Percentiles rank a stretch among this genome's conserved stretches.
These are phyloP conservation scores for Drosophila equinoxialis DNA, from an alignment of 1,140 invertebrate genomes.

Conservation along the genomic window DNA sequence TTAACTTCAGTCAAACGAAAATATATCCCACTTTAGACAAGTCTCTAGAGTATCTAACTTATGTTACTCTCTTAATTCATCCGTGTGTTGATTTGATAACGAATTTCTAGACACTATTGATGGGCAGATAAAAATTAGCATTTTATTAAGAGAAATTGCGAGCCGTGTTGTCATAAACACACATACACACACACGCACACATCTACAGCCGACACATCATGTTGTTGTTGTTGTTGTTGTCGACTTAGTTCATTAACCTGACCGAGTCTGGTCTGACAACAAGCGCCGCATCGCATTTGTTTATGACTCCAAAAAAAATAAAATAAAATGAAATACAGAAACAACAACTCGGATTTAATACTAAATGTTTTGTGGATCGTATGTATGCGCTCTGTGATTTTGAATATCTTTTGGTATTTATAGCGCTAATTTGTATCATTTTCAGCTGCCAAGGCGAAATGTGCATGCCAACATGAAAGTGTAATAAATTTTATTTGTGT, in stretches of 20 bases:
- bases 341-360: conserved; percentile 4
- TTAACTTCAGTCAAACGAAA: no score
- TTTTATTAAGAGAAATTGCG: conserved; percentile 66
- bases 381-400: conserved; percentile 16
- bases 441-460: conserved; percentile 18
- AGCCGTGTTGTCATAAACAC: conserved; percentile 44
- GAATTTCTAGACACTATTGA: conserved; percentile 10
- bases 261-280: conserved; percentile 12
- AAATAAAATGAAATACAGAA: neutral
- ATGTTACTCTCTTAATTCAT: neutral
- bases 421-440: conserved; percentile 73
- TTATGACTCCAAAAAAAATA: conserved; percentile 53
- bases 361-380: conserved; percentile 28
- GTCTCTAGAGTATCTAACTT: neutral
- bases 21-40: no score
- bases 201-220: neutral
- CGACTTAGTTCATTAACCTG: conserved; percentile 68
- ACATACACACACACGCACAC: conserved; percentile 22
- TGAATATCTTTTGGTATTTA: conserved; percentile 54
- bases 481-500: conserved; percentile 76
- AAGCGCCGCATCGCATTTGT: conserved; percentile 51
- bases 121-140: conserved; percentile 54
- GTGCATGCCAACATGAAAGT: conserved; percentile 66
- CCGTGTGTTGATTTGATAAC: conserved; percentile 30
- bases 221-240: neutral